Evolutionary conservation across 2,888 invertebrate species (phyloP).

Genomic region (Crematogaster levior): DNA sequence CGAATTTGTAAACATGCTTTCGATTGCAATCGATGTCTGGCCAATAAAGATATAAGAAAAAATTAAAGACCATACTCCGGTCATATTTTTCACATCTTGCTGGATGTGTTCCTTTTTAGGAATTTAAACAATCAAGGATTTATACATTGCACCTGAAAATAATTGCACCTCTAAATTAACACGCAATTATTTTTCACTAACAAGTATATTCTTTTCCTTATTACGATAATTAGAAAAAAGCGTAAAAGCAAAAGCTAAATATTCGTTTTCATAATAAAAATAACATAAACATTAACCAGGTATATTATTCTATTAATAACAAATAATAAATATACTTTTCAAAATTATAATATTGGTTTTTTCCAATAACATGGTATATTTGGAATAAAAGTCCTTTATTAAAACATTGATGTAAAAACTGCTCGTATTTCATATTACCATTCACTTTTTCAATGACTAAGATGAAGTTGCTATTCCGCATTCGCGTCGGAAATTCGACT

Average conservation of each 20-base stretch:
- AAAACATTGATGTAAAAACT: neutral
- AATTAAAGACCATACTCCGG: neutral
- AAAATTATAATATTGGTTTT: neutral
- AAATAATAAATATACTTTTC: neutral
- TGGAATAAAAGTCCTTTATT: neutral
- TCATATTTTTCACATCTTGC: neutral
- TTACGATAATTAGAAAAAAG: neutral
- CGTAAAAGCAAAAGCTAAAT: neutral
- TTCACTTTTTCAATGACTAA: slow-evolving; percentile 6
- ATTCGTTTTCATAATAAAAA: neutral
- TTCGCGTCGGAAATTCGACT: slow-evolving; percentile 38
- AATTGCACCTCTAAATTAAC: neutral
- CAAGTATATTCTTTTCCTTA: neutral
- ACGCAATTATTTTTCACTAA: neutral
- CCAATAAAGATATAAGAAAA: slow-evolving; percentile 30
- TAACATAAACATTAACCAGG: neutral
- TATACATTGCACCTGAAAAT: neutral
- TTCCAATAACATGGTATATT: neutral
- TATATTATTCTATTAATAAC: neutral
- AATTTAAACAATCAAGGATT: neutral
- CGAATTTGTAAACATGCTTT: slow-evolving; percentile 59
- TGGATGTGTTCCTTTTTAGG: too few relatives aligned
- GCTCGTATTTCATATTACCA: neutral
- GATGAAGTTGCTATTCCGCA: slow-evolving; percentile 15
- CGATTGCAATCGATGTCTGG: slow-evolving; percentile 55